Conservation (phyloP, 2,797 vertebrate species). For the Mallotus villosus region DNA sequence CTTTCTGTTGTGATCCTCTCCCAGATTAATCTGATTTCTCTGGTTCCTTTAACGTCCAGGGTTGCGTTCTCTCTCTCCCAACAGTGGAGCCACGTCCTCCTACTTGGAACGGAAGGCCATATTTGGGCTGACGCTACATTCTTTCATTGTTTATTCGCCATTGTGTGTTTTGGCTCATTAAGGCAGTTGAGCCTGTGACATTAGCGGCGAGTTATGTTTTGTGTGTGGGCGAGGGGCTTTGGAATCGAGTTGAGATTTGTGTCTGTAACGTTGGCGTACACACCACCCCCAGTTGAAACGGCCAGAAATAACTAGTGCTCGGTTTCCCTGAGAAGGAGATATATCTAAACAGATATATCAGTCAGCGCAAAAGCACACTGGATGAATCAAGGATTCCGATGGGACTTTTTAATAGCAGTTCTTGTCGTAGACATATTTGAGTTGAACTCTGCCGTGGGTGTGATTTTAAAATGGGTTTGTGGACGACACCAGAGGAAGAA, state of each 20-base stretch:
- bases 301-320: slow-evolving; percentile 60
- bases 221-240: slow-evolving; percentile 53
- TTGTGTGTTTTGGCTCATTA: slow-evolving; percentile 59
- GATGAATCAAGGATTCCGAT: not conserved
- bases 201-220: slow-evolving; percentile 56
- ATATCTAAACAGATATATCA: slow-evolving; percentile 48
- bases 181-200: slow-evolving; percentile 51
- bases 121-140: slow-evolving; percentile 47
- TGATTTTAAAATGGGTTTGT: slow-evolving; percentile 9
- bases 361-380: slow-evolving; percentile 6
- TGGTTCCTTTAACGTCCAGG: slow-evolving; percentile 53
- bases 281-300: slow-evolving; percentile 46
- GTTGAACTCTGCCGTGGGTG: no score
- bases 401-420: not conserved
- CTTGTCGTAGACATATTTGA: not conserved
- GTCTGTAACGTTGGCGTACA: slow-evolving; percentile 56
- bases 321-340: slow-evolving; percentile 57
- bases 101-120: slow-evolving; percentile 33
- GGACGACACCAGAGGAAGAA: slow-evolving; percentile 43
- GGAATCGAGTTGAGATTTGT: slow-evolving; percentile 58
- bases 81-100: slow-evolving; percentile 9
- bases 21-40: slow-evolving; percentile 65
- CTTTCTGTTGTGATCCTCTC: slow-evolving; percentile 3
- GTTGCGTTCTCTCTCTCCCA: slow-evolving; percentile 46
- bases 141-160: slow-evolving; percentile 57